Percentiles rank a stretch among this genome's conserved stretches.
Evolutionary conservation across 2,888 invertebrate genomes (phyloP).

Genomic region (Magallana nippona): DNA sequence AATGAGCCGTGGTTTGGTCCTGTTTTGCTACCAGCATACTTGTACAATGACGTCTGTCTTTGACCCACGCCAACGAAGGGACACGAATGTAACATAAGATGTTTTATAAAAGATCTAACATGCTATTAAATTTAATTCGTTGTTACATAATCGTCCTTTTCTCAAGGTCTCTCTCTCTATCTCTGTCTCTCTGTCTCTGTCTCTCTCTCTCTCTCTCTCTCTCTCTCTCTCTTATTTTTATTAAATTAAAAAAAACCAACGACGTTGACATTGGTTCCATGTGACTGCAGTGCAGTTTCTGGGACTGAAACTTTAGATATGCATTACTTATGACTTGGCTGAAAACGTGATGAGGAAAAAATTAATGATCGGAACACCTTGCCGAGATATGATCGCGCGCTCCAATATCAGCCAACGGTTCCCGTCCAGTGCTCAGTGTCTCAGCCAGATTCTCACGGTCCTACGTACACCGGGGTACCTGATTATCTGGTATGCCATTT

Average conservation of each 20-base stretch:
- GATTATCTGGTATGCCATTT: slow-evolving; percentile 36
- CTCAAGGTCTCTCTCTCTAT: neutral
- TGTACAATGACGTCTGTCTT: too few relatives aligned
- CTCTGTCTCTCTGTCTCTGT: slow-evolving; percentile 36
- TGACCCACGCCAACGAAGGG: too few relatives aligned
- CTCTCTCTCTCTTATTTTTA: slow-evolving; percentile 8
- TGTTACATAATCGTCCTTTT: neutral
- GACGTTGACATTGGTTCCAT: neutral
- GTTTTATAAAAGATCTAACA: too few relatives aligned
- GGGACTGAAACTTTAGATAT: neutral
- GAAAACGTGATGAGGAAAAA: slow-evolving; percentile 33
- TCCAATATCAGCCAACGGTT: slow-evolving; percentile 45
- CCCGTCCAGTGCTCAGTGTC: slow-evolving; percentile 32
- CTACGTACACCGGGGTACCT: slow-evolving; percentile 16
- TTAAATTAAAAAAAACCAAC: neutral
- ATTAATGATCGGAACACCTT: slow-evolving; percentile 48
- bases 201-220: slow-evolving; percentile 35
- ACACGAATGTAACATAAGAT: too few relatives aligned
- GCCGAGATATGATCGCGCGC: slow-evolving; percentile 42
- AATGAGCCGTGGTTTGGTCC: too few relatives aligned
- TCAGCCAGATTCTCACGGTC: slow-evolving; percentile 48
- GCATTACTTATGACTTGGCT: slow-evolving; percentile 19
- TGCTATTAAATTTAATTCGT: neutral
- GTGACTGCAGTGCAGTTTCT: neutral
- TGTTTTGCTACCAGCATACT: too few relatives aligned